Evolutionary conservation across 2,113 vertebrate species (phyloP).

Genomic region (Laticauda colubrina): DNA sequence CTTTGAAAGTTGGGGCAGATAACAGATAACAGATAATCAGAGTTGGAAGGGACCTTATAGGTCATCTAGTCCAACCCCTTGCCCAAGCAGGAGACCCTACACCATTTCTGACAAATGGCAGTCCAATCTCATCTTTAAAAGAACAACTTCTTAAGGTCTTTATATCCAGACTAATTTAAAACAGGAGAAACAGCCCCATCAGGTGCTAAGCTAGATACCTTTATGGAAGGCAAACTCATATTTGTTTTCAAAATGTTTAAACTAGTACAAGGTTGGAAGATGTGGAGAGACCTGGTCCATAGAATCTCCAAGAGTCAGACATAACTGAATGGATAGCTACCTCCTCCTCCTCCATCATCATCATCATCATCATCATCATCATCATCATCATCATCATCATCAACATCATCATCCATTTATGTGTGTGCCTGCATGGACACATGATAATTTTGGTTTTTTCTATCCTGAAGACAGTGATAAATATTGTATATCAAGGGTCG

Average conservation of each 20-base stretch:
- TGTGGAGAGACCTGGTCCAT: neutral
- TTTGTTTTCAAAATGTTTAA: neutral
- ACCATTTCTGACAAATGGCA: too few species aligned
- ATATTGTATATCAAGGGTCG: neutral
- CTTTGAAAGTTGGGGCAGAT: neutral
- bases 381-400: too few species aligned
- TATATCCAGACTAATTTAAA: neutral
- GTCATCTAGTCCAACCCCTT: too few species aligned
- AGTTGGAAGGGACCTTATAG: too few species aligned
- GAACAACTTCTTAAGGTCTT: neutral
- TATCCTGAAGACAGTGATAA: neutral
- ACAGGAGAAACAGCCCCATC: neutral
- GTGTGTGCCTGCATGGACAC: neutral
- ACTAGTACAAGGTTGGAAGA: neutral
- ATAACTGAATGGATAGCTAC: too few species aligned
- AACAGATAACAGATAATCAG: too few species aligned
- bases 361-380: too few species aligned
- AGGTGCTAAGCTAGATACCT: neutral
- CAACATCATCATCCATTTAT: neutral
- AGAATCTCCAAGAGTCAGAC: neutral
- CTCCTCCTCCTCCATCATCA: too few species aligned
- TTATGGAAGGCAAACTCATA: neutral
- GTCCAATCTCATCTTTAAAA: neutral
- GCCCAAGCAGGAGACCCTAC: too few species aligned
- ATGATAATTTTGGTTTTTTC: neutral